Conservation (phyloP, 2,888 invertebrate species). For the Melangyna quadrimaculata region DNA sequence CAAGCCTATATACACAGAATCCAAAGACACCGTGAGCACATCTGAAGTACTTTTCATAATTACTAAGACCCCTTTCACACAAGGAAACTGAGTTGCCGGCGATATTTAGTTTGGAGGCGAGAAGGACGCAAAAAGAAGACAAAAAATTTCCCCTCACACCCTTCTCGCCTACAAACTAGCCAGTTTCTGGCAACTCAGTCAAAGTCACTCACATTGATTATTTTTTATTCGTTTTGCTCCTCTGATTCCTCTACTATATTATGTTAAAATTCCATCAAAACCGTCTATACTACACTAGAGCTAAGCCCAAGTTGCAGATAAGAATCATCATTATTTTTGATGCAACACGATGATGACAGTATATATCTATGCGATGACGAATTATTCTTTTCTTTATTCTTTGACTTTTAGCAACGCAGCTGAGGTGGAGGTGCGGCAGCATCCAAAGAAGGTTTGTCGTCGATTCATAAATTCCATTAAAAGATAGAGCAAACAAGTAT, state of each 20-base stretch:
- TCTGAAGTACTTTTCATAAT: constrained; percentile 57
- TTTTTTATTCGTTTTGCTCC: neutral
- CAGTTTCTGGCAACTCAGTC: no score
- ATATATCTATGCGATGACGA: constrained; percentile 8
- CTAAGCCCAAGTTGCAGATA: constrained; percentile 34
- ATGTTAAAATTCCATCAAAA: constrained; percentile 33
- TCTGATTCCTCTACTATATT: neutral
- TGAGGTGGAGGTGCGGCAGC: constrained; percentile 46
- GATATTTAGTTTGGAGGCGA: no score
- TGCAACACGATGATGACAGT: constrained; percentile 20
- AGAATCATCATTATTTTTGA: constrained; percentile 22
- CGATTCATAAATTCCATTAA: constrained; percentile 52
- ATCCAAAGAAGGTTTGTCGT: constrained; percentile 35
- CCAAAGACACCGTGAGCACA: neutral
- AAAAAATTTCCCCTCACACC: no score
- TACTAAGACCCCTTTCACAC: no score
- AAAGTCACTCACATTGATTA: constrained; percentile 54
- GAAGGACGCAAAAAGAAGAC: no score
- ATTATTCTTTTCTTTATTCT: constrained; percentile 11
- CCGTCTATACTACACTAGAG: constrained; percentile 26
- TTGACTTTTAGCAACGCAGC: neutral
- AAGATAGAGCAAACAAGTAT: constrained; percentile 31
- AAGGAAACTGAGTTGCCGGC: no score
- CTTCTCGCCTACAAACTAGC: no score
- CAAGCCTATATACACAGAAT: constrained; percentile 2